These are phyloP conservation scores for Drosophila persimilis DNA, from an alignment of 1,140 invertebrate genomes.

Conservation along the genomic window DNA sequence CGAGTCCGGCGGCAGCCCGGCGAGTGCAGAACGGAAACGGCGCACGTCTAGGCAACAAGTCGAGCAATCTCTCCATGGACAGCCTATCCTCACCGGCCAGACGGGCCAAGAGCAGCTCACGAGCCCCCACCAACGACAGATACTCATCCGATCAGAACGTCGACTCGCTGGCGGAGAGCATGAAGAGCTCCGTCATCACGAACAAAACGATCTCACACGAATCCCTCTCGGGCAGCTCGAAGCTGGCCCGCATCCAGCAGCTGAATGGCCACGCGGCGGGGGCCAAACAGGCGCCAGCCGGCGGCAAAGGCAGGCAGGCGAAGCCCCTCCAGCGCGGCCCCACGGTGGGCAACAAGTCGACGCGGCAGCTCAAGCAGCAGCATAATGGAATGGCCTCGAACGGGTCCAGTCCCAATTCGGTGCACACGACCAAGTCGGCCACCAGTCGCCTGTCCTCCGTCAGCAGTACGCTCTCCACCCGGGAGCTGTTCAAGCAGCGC, in stretches of 20 bases:
- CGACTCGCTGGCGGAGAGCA: conserved; percentile 84
- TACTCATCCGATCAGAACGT: conserved; percentile 84
- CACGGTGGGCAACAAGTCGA: conserved; percentile 56
- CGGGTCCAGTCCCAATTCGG: conserved; percentile 78
- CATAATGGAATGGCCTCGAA: conserved; percentile 71
- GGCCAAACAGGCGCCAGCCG: neutral
- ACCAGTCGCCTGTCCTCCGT: conserved; percentile 77
- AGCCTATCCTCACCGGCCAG: conserved; percentile 83
- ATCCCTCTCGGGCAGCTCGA: conserved; percentile 65
- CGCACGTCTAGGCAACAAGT: conserved; percentile 82
- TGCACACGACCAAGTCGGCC: conserved; percentile 78
- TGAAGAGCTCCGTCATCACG: conserved; percentile 82
- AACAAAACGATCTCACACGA: conserved; percentile 83
- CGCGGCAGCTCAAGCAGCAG: conserved; percentile 69
- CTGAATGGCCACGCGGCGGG: conserved; percentile 48
- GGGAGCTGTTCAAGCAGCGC: conserved; percentile 74
- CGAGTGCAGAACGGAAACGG: conserved; percentile 78
- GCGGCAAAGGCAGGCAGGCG: conserved; percentile 1
- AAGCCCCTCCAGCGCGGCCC: conserved; percentile 48
- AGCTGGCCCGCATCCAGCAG: conserved; percentile 62
- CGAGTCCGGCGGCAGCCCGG: conserved; percentile 86
- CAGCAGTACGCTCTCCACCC: conserved; percentile 68
- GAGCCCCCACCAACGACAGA: conserved; percentile 39
- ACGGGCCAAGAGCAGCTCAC: conserved; percentile 54
- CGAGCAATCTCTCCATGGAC: conserved; percentile 84